phyloP scores from a whole-genome alignment of 2,888 invertebrate species.

The Dasysyrphus tricinctus region DNA sequence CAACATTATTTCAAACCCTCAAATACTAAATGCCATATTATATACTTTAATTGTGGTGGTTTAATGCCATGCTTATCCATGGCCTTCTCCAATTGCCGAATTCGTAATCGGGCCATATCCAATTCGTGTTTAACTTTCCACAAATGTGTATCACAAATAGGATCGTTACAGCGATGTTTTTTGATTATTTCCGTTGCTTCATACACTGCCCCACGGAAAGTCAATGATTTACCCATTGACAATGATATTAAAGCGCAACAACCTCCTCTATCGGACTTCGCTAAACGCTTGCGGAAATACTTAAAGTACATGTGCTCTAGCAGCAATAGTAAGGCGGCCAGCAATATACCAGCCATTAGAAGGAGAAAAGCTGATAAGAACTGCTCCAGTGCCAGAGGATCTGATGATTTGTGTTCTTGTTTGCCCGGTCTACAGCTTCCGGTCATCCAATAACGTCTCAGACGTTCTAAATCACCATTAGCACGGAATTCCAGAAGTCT shows the following conservation, averaged over 20 bases:
- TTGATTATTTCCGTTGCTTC: slow-evolving; percentile 91
- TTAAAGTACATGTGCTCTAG: slow-evolving; percentile 98
- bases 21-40: neutral
- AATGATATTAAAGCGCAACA: slow-evolving; percentile 97
- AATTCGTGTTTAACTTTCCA: slow-evolving; percentile 97
- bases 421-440: slow-evolving; percentile 97
- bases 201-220: slow-evolving; percentile 91
- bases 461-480: slow-evolving; percentile 96
- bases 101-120: slow-evolving; percentile 92
- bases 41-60: slow-evolving; percentile 88
- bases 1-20: neutral
- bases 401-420: slow-evolving; percentile 95
- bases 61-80: slow-evolving; percentile 93
- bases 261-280: slow-evolving; percentile 94
- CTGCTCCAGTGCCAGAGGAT: slow-evolving; percentile 95
- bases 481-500: slow-evolving; percentile 94
- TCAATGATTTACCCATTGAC: slow-evolving; percentile 92
- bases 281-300: slow-evolving; percentile 94
- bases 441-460: slow-evolving; percentile 98
- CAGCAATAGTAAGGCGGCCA: slow-evolving; percentile 93
- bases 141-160: slow-evolving; percentile 91
- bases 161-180: slow-evolving; percentile 90
- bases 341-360: slow-evolving; percentile 95
- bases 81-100: slow-evolving; percentile 93
- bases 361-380: slow-evolving; percentile 98